These are phyloP conservation scores for Hemicentrotus pulcherrimus DNA, from an alignment of 35 echinoderm and acorn worm genomes.

Conservation along the genomic window DNA sequence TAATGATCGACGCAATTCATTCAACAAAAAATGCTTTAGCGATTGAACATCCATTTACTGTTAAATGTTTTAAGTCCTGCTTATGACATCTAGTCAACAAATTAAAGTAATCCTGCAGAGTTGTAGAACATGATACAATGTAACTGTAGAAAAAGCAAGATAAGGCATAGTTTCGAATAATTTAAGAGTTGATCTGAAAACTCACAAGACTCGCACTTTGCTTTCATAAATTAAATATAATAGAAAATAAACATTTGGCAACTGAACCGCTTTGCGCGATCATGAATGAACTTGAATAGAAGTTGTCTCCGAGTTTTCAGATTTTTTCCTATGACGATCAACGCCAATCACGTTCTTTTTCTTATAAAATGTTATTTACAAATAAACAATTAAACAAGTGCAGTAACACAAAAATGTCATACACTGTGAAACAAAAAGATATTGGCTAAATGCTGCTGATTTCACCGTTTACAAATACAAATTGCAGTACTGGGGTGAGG, in stretches of 20 bases:
- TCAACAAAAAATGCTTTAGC: not conserved
- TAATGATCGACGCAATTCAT: not conserved
- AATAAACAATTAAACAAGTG: not conserved
- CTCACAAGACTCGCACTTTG: not conserved
- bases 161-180: not conserved
- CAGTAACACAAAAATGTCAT: not conserved
- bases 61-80: not conserved
- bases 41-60: not conserved
- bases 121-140: not conserved
- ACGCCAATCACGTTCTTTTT: not conserved
- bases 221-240: not conserved
- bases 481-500: conserved; percentile 41
- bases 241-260: conserved; percentile 13
- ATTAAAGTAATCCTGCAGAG: not conserved
- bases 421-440: conserved; percentile 5
- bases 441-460: conserved; percentile 23
- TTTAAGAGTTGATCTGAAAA: conserved; percentile 5
- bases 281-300: not conserved
- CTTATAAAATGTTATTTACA: conserved; percentile 1
- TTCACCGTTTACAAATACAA: conserved; percentile 20
- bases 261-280: not conserved
- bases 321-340: not conserved
- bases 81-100: not conserved
- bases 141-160: not conserved
- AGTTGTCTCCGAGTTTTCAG: not conserved